Base-by-base conservation (phyloP, 1,140 invertebrate species). In the Ceratosolen solmsi region DNA sequence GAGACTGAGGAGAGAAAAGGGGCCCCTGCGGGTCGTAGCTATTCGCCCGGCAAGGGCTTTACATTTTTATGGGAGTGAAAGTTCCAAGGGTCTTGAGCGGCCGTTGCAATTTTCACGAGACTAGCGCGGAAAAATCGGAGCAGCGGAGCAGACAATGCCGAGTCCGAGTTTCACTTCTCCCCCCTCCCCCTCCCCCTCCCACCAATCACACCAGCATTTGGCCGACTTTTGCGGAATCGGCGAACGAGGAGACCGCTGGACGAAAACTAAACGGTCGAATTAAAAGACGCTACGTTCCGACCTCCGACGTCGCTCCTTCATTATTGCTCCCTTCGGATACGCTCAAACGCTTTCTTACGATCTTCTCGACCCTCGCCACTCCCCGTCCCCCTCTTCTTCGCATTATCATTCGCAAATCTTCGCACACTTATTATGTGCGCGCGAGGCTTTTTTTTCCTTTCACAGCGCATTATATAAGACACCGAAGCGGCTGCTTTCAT, bases 41-140 rank as follows among this genome's bases (percentile, higher is more conserved):
- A 78, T n/a, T 30, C 30, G 60, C 71, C 22, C 17, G 58, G n/a
- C 60, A 15, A 75, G 81, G 85, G 85, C 87, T 90, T 91, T 90
- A 89, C 87, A 89, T 91, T 90, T 91, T 91, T 91, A 90, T 89
- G 88, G 88, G 70, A 87, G 90, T 88, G 89, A 92, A 91, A 92
- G 90, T 92, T 87, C 80, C 82, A 86, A 88, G 87, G 87, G 87
- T 87, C 89, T 86, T 86, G 83, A 68, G 83, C 84, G 82, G 85
- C 87, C 84, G 87, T 86, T 85, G 80, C 73, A 87, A 83, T 88
- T 89, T 90, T 87, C 86, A 84, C 54, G 75, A 49, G 71, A 82
- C 84, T 82, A 84, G n/a, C 73, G 51, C 80, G 80, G 87, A 89
- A 91, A 90, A 90, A 88, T 78, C 75, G 30, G 80, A 77, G 80